These are phyloP conservation scores for Eubasilissa splendida DNA, from an alignment of 2,888 invertebrate genomes.

Conservation along the genomic window DNA sequence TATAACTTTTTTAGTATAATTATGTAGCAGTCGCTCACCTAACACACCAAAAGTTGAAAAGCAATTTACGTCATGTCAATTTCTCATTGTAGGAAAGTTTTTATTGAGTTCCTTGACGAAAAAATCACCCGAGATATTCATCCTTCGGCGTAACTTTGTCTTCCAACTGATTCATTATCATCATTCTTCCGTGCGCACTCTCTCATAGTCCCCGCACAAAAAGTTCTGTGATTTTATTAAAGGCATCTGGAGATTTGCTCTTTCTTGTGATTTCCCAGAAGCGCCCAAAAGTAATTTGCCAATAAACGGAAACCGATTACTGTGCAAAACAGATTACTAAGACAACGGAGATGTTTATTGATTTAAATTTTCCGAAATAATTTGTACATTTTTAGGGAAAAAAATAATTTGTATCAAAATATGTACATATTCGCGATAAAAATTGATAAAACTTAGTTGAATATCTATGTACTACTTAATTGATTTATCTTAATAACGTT, in stretches of 20 bases:
- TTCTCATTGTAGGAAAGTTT: constrained; percentile 32
- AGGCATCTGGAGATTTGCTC: constrained; percentile 15
- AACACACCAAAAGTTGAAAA: constrained; percentile 38
- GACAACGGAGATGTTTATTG: not conserved
- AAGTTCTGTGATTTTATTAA: constrained; percentile 39
- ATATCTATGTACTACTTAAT: too few relatives aligned
- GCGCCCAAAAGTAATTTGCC: constrained; percentile 30
- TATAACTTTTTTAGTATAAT: constrained; percentile 3
- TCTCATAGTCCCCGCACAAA: constrained; percentile 5
- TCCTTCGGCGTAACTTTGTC: constrained; percentile 31
- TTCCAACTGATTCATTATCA: constrained; percentile 37
- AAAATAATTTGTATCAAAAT: not conserved
- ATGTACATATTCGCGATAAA: too few relatives aligned
- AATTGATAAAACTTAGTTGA: too few relatives aligned
- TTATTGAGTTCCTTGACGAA: constrained; percentile 27
- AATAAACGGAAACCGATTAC: constrained; percentile 42
- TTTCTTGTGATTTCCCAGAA: constrained; percentile 50
- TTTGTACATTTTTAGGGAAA: not conserved
- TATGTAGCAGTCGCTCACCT: constrained; percentile 14
- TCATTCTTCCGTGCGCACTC: constrained; percentile 29
- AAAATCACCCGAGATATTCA: constrained; percentile 28
- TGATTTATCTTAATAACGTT: too few relatives aligned
- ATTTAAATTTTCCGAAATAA: not conserved
- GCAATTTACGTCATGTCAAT: constrained; percentile 54
- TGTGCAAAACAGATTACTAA: constrained; percentile 5